A percentile compares a stretch with the other conserved stretches of the same genome.
These are phyloP conservation scores for Spinibarbus caldwelli DNA, from an alignment of 2,797 vertebrate species.

Conservation along the genomic window DNA sequence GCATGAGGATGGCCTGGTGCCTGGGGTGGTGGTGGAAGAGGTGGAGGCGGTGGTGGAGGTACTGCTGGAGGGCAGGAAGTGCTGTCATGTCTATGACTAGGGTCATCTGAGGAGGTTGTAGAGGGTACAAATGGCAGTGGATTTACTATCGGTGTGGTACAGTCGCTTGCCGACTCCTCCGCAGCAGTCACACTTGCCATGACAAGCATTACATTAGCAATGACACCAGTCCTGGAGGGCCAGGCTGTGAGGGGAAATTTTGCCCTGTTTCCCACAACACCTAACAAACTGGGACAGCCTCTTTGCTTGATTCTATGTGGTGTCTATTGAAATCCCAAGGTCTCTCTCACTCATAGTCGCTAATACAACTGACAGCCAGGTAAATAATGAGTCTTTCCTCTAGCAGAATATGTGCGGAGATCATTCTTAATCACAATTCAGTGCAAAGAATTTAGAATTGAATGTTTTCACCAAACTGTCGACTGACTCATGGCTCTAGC, in stretches of 20 bases:
- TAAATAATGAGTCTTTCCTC: not conserved
- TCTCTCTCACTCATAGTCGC: slow-evolving; percentile 17
- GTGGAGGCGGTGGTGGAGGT: slow-evolving; percentile 68
- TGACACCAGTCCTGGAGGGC: slow-evolving; percentile 21
- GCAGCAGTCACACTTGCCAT: slow-evolving; percentile 85
- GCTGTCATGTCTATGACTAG: slow-evolving; percentile 48
- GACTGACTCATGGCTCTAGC: slow-evolving; percentile 6
- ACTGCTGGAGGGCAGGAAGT: slow-evolving; percentile 60
- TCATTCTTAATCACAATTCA: too few relatives aligned
- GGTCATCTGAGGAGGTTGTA: slow-evolving; percentile 75
- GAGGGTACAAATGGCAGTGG: slow-evolving; percentile 25
- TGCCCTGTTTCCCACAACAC: not conserved
- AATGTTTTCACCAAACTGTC: not conserved
- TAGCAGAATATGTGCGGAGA: not conserved
- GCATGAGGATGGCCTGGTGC: slow-evolving; percentile 67
- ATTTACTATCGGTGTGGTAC: slow-evolving; percentile 6
- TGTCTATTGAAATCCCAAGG: slow-evolving; percentile 2
- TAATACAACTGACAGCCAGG: not conserved
- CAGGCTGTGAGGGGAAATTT: slow-evolving; percentile 15
- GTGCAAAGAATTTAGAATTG: not conserved
- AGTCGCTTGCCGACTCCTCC: not conserved
- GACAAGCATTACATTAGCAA: slow-evolving; percentile 84
- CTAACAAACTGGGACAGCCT: not conserved
- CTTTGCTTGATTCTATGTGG: slow-evolving; percentile 4
- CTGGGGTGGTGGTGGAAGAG: slow-evolving; percentile 60